Evolutionary conservation across 2,888 invertebrate genomes (phyloP).

Genomic region (Tetramorium bicarinatum): DNA sequence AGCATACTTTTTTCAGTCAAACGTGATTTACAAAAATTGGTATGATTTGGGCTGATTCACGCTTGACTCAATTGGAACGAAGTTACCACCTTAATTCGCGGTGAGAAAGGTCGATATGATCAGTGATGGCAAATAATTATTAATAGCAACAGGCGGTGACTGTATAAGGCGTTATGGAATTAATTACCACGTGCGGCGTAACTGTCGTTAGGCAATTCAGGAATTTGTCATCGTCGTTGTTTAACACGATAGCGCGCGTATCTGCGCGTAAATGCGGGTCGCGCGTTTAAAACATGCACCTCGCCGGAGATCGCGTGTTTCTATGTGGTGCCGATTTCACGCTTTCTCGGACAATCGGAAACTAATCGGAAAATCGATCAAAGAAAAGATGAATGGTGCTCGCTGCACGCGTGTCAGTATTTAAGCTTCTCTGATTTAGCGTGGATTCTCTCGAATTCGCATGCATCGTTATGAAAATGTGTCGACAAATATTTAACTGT

Average conservation of each 20-base stretch:
- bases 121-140: constrained; percentile 16
- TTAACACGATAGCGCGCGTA: constrained; percentile 4
- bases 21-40: neutral
- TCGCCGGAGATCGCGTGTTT: neutral
- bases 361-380: constrained; percentile 5
- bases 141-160: neutral
- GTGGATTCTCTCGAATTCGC: neutral
- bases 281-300: neutral
- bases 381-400: neutral
- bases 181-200: constrained; percentile 62
- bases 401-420: neutral
- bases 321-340: neutral
- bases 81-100: neutral
- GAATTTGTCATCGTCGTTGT: constrained; percentile 36
- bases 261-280: constrained; percentile 47
- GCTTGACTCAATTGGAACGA: neutral
- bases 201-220: constrained; percentile 66
- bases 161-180: constrained; percentile 28
- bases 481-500: neutral
- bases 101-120: constrained; percentile 26
- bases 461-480: neutral
- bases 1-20: neutral
- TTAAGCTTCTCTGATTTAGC: neutral
- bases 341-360: neutral
- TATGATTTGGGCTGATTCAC: neutral